These are phyloP conservation scores for Drosophila orosa DNA, from an alignment of 1,140 invertebrate species.

Conservation along the genomic window DNA sequence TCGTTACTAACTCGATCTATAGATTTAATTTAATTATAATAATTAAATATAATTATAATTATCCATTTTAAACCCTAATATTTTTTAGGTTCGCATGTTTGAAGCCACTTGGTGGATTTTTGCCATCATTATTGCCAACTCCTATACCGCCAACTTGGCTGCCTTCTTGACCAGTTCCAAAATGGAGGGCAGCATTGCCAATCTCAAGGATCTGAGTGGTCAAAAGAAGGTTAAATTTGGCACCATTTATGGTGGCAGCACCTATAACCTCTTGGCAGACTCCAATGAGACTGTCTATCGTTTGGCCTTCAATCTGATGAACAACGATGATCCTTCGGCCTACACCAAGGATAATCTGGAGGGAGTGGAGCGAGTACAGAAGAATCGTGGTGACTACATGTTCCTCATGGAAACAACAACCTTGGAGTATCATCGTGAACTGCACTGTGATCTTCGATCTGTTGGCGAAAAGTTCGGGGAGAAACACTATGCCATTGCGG, in stretches of 20 bases:
- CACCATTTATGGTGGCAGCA: slow-evolving; percentile 90
- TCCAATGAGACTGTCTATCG: slow-evolving; percentile 91
- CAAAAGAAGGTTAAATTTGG: slow-evolving; percentile 96
- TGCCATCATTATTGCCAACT: slow-evolving; percentile 96
- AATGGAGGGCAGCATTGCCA: slow-evolving; percentile 93
- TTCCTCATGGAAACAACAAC: slow-evolving; percentile 98
- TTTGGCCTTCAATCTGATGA: slow-evolving; percentile 89
- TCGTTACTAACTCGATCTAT: too few relatives aligned
- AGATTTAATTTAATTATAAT: not conserved
- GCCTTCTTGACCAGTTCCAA: slow-evolving; percentile 95
- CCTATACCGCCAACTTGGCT: slow-evolving; percentile 97
- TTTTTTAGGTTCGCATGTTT: slow-evolving; percentile 88
- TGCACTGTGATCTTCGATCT: slow-evolving; percentile 96
- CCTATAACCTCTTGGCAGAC: slow-evolving; percentile 89
- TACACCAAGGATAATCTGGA: slow-evolving; percentile 90
- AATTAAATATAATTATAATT: too few relatives aligned
- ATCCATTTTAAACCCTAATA: not conserved
- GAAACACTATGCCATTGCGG: slow-evolving; percentile 91
- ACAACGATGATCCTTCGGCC: slow-evolving; percentile 89
- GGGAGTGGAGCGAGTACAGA: slow-evolving; percentile 92
- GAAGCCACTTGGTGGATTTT: slow-evolving; percentile 98
- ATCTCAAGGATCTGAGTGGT: slow-evolving; percentile 93
- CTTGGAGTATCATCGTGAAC: slow-evolving; percentile 93
- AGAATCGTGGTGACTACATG: slow-evolving; percentile 92
- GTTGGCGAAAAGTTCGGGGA: slow-evolving; percentile 94